Conservation (phyloP, 2,888 invertebrate genomes). For the Pollenia griseotomentosa region DNA sequence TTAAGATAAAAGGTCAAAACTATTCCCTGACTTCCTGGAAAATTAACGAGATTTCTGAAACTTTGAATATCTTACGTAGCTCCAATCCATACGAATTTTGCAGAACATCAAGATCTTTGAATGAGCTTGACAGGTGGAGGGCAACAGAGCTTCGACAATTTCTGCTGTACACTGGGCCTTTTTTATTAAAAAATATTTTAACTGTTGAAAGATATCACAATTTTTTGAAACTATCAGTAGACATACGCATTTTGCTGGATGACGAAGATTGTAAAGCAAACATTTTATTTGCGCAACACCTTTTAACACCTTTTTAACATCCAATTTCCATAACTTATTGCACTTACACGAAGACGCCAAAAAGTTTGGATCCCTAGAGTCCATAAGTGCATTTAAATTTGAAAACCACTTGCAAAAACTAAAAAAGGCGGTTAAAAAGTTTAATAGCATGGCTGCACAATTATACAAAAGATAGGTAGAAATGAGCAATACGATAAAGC, state of each 20-base stretch:
- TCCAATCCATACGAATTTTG: conserved; percentile 24
- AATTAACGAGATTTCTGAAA: conserved; percentile 27
- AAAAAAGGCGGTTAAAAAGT: conserved; percentile 15
- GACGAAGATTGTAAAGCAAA: conserved; percentile 62
- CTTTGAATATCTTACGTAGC: conserved; percentile 15
- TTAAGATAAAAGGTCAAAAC: conserved; percentile 33
- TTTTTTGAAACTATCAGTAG: conserved; percentile 68
- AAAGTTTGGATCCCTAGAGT: conserved; percentile 27
- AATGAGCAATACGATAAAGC: no score
- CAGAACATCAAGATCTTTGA: no score
- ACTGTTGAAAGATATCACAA: conserved; percentile 62
- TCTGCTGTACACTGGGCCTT: no score
- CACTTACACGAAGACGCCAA: conserved; percentile 20
- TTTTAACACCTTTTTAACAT: conserved; percentile 53
- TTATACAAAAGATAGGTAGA: no score
- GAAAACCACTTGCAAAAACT: conserved; percentile 57
- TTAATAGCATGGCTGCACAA: no score
- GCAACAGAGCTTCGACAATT: no score
- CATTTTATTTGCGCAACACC: conserved; percentile 57
- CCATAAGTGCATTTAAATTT: conserved; percentile 45
- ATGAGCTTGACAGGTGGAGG: no score
- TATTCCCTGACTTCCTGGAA: conserved; percentile 41
- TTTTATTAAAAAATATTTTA: conserved; percentile 22
- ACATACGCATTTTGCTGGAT: conserved; percentile 67
- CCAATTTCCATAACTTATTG: conserved; percentile 51